Percentiles rank a stretch among this genome's conserved stretches.
phyloP scores from a whole-genome alignment of 1,140 invertebrate genomes.

The Conus betulinus region DNA sequence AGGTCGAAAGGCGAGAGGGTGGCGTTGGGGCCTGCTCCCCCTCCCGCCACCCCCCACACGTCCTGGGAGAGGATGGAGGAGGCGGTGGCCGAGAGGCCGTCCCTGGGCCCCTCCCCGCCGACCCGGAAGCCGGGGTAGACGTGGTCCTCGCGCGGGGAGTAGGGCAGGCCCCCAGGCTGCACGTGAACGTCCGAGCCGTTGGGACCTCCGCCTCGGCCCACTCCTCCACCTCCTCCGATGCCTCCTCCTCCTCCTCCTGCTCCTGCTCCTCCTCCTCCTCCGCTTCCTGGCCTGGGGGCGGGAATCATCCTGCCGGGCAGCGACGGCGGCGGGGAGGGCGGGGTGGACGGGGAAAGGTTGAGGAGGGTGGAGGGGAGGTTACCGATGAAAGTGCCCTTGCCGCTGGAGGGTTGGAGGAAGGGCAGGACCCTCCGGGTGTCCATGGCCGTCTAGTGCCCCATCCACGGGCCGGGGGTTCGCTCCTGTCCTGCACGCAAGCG shows the following conservation, averaged over 20 bases:
- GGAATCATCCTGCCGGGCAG: neutral
- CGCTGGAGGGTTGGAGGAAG: constrained; percentile 19
- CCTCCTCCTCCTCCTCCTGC: neutral
- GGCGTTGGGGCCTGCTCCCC: neutral
- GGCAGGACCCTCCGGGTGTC: neutral
- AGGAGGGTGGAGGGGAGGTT: neutral
- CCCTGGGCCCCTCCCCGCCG: neutral
- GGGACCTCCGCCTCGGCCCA: neutral
- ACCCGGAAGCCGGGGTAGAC: neutral
- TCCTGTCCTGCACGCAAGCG: neutral
- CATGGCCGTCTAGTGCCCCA: constrained; percentile 3
- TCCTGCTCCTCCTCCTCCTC: neutral
- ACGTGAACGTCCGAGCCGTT: neutral
- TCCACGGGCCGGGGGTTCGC: neutral
- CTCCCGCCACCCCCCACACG: neutral
- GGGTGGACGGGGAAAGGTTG: neutral
- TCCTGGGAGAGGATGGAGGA: too few relatives aligned
- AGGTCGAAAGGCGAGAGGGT: constrained; percentile 20
- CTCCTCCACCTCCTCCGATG: neutral
- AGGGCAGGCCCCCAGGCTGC: constrained; percentile 12
- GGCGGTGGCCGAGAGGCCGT: constrained; percentile 2
- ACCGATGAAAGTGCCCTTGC: constrained; percentile 32
- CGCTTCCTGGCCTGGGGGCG: neutral
- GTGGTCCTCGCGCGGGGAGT: constrained; percentile 9
- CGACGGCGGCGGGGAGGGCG: neutral